Evolutionary conservation across 2,113 vertebrate species (phyloP).

Genomic region (Mesitornis unicolor): DNA sequence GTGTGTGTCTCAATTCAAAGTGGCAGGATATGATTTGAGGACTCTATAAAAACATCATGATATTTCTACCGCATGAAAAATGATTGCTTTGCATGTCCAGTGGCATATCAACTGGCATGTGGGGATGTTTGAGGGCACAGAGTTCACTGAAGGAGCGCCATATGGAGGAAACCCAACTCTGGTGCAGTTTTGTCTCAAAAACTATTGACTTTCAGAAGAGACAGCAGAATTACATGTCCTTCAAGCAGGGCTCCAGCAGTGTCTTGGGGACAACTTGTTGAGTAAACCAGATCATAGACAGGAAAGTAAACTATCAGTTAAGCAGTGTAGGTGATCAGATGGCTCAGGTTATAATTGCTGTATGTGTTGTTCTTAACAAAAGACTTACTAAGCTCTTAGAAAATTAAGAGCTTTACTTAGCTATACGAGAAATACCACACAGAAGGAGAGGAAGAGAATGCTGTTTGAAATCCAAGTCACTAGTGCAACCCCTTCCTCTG

Average conservation of each 20-base stretch:
- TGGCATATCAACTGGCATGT: neutral
- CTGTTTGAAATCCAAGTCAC: neutral
- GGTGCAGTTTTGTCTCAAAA: neutral
- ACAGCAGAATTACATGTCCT: neutral
- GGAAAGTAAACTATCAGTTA: neutral
- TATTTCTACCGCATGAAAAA: neutral
- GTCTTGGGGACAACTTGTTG: neutral
- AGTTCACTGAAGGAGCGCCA: neutral
- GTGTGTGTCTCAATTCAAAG: neutral
- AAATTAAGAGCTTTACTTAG: neutral
- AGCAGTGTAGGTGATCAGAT: neutral
- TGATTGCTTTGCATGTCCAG: neutral
- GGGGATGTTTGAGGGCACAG: neutral
- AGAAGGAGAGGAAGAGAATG: neutral
- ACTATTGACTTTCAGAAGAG: neutral
- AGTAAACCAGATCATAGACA: neutral
- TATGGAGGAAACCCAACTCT: neutral
- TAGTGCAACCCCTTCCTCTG: neutral
- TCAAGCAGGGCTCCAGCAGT: neutral
- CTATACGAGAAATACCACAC: neutral
- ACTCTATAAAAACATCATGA: neutral
- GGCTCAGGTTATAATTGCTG: neutral
- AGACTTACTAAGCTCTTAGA: neutral
- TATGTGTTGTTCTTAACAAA: neutral
- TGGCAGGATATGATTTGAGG: neutral